phyloP scores from a whole-genome alignment of 1,140 invertebrate species.

The Atopsyche davidsoni region DNA sequence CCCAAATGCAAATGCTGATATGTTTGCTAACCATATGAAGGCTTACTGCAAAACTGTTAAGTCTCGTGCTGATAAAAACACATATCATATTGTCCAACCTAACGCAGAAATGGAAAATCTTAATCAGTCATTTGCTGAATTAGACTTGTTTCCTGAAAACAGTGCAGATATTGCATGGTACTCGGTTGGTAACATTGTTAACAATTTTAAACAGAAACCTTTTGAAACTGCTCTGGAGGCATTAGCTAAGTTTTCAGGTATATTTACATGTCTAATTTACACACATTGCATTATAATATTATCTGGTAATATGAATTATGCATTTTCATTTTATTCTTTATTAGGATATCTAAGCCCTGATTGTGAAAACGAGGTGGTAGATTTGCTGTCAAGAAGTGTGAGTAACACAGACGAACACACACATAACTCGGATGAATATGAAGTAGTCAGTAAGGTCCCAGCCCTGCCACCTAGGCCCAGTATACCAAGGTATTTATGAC shows the following conservation, averaged over 20 bases:
- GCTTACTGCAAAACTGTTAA: slow-evolving; percentile 55
- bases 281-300: no score
- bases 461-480: slow-evolving; percentile 52
- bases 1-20: slow-evolving; percentile 76
- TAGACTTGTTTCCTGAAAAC: slow-evolving; percentile 72
- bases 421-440: slow-evolving; percentile 57
- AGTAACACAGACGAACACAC: slow-evolving; percentile 36
- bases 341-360: no score
- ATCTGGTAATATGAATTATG: no score
- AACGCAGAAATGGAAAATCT: slow-evolving; percentile 61
- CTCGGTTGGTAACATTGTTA: slow-evolving; percentile 50
- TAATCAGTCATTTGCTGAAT: slow-evolving; percentile 76
- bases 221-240: slow-evolving; percentile 75
- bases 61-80: slow-evolving; percentile 62
- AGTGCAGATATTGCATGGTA: slow-evolving; percentile 58
- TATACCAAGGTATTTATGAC: slow-evolving; percentile 42
- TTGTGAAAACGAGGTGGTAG: no score
- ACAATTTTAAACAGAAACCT: slow-evolving; percentile 66
- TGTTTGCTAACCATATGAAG: slow-evolving; percentile 64
- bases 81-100: slow-evolving; percentile 60
- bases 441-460: slow-evolving; percentile 58
- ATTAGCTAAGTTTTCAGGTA: slow-evolving; percentile 78
- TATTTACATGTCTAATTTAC: no score
- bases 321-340: no score
- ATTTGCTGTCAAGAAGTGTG: slow-evolving; percentile 39